Conservation (phyloP, 1,140 invertebrate genomes). For the Spodoptera litura region DNA sequence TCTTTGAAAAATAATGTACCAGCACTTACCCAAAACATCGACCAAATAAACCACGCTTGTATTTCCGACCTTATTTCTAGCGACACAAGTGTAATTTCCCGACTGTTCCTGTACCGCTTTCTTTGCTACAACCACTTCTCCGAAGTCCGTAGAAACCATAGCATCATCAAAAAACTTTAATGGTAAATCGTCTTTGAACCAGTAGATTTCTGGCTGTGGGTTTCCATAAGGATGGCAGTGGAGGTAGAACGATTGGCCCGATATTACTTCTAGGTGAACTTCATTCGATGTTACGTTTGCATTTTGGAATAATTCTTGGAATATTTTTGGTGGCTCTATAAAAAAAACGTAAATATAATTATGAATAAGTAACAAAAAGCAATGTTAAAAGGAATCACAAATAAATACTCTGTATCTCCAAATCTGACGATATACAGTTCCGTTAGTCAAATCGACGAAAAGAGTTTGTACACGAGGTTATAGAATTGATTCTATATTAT, state of each 20-base stretch:
- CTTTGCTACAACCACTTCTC: slow-evolving; percentile 69
- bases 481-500: no score
- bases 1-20: slow-evolving; percentile 1
- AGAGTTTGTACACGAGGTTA: no score
- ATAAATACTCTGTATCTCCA: no score
- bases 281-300: slow-evolving; percentile 54
- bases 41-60: slow-evolving; percentile 71
- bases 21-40: slow-evolving; percentile 76
- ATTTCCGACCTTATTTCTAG: slow-evolving; percentile 75
- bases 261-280: slow-evolving; percentile 69
- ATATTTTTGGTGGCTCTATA: slow-evolving; percentile 78
- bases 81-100: slow-evolving; percentile 82
- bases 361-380: no score
- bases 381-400: no score
- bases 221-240: slow-evolving; percentile 79
- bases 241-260: slow-evolving; percentile 74
- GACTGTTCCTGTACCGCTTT: slow-evolving; percentile 65
- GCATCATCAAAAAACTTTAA: slow-evolving; percentile 72
- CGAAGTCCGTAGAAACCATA: slow-evolving; percentile 72
- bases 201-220: slow-evolving; percentile 78
- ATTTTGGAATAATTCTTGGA: slow-evolving; percentile 66
- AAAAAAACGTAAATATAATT: no score
- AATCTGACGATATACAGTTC: no score
- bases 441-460: no score
- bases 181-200: slow-evolving; percentile 77